These are phyloP conservation scores for Chaenogobius annularis DNA, from an alignment of 2,113 vertebrate species.

Conservation along the genomic window DNA sequence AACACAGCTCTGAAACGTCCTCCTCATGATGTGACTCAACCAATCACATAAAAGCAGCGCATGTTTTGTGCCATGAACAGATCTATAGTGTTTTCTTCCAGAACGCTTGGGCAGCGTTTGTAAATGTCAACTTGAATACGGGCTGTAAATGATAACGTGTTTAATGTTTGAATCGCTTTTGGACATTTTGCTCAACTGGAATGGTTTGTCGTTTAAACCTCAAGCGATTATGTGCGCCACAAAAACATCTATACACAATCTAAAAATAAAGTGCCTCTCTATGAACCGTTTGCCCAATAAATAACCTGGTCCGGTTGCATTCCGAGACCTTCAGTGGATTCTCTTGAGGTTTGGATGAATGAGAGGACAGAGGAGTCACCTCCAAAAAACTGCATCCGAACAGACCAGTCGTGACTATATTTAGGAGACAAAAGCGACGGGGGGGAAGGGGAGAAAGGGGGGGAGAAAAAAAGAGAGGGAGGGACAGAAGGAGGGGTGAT, in stretches of 20 bases:
- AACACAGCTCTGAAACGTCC: too few relatives aligned
- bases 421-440: slow-evolving; percentile 1
- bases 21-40: neutral
- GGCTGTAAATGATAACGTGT: too few relatives aligned
- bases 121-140: too few relatives aligned
- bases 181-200: too few relatives aligned
- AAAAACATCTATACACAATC: neutral
- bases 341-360: neutral
- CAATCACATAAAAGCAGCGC: neutral
- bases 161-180: too few relatives aligned
- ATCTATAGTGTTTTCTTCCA: too few relatives aligned
- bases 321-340: neutral
- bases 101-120: too few relatives aligned
- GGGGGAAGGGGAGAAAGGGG: neutral
- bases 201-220: neutral
- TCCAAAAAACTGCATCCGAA: neutral
- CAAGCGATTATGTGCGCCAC: neutral
- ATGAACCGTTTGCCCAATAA: neutral
- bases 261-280: neutral
- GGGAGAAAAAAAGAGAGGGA: neutral
- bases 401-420: neutral
- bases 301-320: neutral
- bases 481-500: neutral
- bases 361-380: neutral
- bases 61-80: neutral